These are phyloP conservation scores for Apodemus sylvaticus DNA, from an alignment of 2,113 vertebrate species.

Conservation along the genomic window DNA sequence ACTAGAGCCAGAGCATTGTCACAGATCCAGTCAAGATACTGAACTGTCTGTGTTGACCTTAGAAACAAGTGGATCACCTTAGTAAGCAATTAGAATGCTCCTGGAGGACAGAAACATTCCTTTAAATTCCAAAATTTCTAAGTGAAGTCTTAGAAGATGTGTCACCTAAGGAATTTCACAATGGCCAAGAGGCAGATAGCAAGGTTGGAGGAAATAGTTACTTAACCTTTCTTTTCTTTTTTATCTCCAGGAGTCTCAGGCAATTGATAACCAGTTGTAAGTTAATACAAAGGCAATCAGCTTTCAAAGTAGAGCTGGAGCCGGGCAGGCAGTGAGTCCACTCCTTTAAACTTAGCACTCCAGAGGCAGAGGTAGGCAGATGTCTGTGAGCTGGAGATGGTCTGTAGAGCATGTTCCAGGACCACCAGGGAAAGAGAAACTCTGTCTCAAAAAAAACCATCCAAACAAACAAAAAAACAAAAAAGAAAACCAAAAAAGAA, in stretches of 20 bases:
- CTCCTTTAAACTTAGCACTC: neutral
- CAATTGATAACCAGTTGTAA: constrained; percentile 91
- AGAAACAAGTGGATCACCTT: neutral
- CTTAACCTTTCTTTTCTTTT: constrained; percentile 92
- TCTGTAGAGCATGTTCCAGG: neutral
- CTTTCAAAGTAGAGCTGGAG: constrained; percentile 86
- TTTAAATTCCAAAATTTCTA: neutral
- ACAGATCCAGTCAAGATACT: neutral
- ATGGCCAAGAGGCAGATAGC: constrained; percentile 30
- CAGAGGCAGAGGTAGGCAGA: neutral
- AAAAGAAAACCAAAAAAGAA: too few species aligned
- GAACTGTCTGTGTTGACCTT: constrained; percentile 8
- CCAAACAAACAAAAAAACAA: neutral
- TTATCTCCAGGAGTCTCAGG: constrained; percentile 90
- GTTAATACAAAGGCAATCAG: constrained; percentile 91
- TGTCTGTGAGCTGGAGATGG: neutral
- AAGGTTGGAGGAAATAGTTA: neutral
- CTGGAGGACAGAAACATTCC: neutral
- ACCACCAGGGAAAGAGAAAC: neutral
- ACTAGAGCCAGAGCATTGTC: neutral
- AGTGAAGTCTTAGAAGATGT: neutral
- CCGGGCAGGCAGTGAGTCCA: neutral
- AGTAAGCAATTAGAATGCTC: neutral
- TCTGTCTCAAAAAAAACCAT: neutral
- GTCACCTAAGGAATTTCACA: neutral